A percentile compares a stretch with the other conserved stretches of the same genome.
Conservation (phyloP, 92 coral and sea anemone species). For the Phenganax marumi region DNA sequence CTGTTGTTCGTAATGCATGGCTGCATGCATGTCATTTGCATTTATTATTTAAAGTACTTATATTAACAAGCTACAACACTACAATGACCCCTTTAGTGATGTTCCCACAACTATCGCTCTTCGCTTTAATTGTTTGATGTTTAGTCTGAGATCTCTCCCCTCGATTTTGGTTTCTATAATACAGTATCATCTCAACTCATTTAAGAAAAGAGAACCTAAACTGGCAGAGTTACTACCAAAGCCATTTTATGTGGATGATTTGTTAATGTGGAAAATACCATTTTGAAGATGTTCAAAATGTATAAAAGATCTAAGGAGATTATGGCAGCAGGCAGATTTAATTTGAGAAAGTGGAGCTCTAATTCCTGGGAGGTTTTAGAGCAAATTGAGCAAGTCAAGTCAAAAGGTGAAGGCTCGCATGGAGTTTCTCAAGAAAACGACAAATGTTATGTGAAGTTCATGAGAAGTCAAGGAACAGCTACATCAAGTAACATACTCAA, state of each 20-base stretch:
- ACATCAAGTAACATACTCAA: background rate
- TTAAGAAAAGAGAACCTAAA: slow-evolving; percentile 17
- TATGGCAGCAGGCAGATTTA: slow-evolving; percentile 16
- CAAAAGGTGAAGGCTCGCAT: background rate
- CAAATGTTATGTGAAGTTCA: slow-evolving; percentile 27
- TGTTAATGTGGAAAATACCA: background rate
- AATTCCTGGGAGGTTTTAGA: background rate
- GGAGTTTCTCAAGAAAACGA: slow-evolving; percentile 34
- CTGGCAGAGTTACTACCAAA: background rate
- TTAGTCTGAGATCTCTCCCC: slow-evolving; percentile 39
- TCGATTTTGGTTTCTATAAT: slow-evolving; percentile 36
- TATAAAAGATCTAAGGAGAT: slow-evolving; percentile 16
- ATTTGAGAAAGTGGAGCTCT: slow-evolving; percentile 1
- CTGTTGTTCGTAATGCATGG: no score
- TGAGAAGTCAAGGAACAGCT: background rate
- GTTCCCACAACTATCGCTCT: slow-evolving; percentile 7
- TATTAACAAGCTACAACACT: no score
- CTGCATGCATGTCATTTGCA: no score
- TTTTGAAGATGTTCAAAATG: background rate
- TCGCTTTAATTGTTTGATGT: slow-evolving; percentile 36
- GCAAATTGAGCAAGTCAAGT: background rate
- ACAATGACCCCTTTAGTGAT: slow-evolving; percentile 23
- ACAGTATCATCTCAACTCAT: slow-evolving; percentile 36
- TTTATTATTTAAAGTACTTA: no score
- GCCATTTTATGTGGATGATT: background rate